These are phyloP conservation scores for Calliphora vicina DNA, from an alignment of 1,140 invertebrate genomes.

Conservation along the genomic window DNA sequence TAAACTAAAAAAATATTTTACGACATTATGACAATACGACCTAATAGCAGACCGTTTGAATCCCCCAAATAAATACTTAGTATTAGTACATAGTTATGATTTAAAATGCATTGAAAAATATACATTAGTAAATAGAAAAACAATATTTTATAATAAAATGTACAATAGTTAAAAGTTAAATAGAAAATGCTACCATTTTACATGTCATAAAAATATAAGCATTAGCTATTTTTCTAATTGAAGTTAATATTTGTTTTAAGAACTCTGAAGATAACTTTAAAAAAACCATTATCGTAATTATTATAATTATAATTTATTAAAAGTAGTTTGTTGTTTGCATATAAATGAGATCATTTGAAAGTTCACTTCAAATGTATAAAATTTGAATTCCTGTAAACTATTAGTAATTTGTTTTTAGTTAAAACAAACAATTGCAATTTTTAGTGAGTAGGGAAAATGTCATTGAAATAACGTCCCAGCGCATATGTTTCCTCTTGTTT, in stretches of 20 bases:
- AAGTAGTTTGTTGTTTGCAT: constrained; percentile 19
- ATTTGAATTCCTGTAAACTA: constrained; percentile 3
- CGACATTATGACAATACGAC: too few relatives aligned
- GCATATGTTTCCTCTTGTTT: background rate
- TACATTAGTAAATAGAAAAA: too few relatives aligned
- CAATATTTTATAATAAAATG: too few relatives aligned
- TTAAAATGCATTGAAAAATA: too few relatives aligned
- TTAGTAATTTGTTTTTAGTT: background rate
- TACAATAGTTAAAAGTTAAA: background rate
- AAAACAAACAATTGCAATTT: background rate
- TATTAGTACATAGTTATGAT: too few relatives aligned
- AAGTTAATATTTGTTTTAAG: background rate
- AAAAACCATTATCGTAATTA: background rate
- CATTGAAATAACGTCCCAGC: background rate
- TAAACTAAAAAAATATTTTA: too few relatives aligned
- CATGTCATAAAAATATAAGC: too few relatives aligned
- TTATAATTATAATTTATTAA: constrained; percentile 20
- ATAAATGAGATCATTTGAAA: constrained; percentile 40
- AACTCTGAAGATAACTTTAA: background rate
- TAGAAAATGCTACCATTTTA: too few relatives aligned
- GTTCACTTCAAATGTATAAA: constrained; percentile 37
- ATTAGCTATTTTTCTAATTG: too few relatives aligned
- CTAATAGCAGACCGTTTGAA: too few relatives aligned
- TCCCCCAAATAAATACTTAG: too few relatives aligned
- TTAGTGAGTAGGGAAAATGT: background rate